A percentile compares a stretch with the other conserved stretches of the same genome.
Evolutionary conservation across 2,888 invertebrate species (phyloP).

Genomic region (Hemistola chrysoprasaria): DNA sequence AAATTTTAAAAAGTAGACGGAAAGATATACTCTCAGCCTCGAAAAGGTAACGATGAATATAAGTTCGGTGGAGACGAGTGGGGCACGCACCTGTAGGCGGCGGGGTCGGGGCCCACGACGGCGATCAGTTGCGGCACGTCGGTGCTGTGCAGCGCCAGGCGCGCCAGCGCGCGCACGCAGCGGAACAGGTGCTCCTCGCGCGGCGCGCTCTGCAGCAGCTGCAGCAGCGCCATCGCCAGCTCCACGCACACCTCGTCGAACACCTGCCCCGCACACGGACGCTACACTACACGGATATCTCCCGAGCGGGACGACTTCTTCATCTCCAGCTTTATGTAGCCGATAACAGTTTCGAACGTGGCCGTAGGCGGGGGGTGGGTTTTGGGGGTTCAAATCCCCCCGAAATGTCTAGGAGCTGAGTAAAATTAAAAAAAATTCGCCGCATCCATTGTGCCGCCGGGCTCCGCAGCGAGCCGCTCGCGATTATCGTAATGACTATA

Average conservation of each 20-base stretch:
- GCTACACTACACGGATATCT: neutral
- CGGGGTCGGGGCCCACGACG: conserved; percentile 94
- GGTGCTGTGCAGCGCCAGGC: conserved; percentile 89
- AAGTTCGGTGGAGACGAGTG: neutral
- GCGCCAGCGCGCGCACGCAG: conserved; percentile 89
- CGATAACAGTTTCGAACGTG: too few relatives aligned
- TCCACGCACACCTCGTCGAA: conserved; percentile 97
- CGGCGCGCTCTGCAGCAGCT: conserved; percentile 92
- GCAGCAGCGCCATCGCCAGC: conserved; percentile 94
- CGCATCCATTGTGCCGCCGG: too few relatives aligned
- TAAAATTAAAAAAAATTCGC: too few relatives aligned
- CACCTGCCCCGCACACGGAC: conserved; percentile 81
- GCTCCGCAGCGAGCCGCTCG: too few relatives aligned
- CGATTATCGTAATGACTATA: too few relatives aligned
- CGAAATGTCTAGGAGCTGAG: too few relatives aligned
- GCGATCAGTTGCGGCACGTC: conserved; percentile 89
- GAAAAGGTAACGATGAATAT: too few relatives aligned
- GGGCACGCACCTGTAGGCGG: conserved; percentile 18
- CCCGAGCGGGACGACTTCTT: neutral
- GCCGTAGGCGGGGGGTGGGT: too few relatives aligned
- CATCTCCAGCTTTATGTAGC: too few relatives aligned
- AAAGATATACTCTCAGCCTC: too few relatives aligned
- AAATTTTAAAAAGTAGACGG: too few relatives aligned
- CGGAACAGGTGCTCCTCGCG: conserved; percentile 91
- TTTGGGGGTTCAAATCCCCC: too few relatives aligned